phyloP scores from a whole-genome alignment of 2,113 vertebrate species.

The Epinephelus lanceolatus region DNA sequence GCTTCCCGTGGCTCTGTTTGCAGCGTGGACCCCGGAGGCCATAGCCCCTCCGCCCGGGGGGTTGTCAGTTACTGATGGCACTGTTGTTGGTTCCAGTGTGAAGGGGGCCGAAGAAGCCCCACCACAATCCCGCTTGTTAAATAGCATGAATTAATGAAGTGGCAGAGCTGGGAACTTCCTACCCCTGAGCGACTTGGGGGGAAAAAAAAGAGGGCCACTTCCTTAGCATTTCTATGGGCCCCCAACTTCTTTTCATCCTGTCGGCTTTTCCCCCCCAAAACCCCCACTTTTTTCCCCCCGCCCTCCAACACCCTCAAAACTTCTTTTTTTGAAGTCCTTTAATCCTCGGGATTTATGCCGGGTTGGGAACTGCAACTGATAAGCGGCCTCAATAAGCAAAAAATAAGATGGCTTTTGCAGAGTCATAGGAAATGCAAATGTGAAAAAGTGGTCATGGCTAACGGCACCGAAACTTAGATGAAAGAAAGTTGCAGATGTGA shows the following conservation, averaged over 20 bases:
- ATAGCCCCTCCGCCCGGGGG: conserved; percentile 79
- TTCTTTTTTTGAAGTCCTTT: conserved; percentile 81
- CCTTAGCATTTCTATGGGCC: conserved; percentile 84
- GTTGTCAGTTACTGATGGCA: conserved; percentile 83
- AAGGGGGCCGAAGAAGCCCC: conserved; percentile 79
- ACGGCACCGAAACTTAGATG: conserved; percentile 69
- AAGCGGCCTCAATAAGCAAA: conserved; percentile 74
- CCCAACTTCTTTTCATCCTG: conserved; percentile 84
- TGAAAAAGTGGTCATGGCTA: conserved; percentile 64
- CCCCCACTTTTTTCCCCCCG: conserved; percentile 13
- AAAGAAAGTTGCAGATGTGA: conserved; percentile 69
- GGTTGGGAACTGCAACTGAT: conserved; percentile 80
- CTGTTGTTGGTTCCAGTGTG: conserved; percentile 81
- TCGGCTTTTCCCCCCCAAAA: conserved; percentile 53
- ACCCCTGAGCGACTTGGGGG: conserved; percentile 72
- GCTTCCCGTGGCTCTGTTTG: conserved; percentile 82
- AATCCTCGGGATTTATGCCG: conserved; percentile 83
- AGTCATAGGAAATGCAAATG: conserved; percentile 64
- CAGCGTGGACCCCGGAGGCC: conserved; percentile 79
- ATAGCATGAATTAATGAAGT: conserved; percentile 88
- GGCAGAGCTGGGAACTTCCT: conserved; percentile 85
- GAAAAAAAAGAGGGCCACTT: conserved; percentile 79
- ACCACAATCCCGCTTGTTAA: conserved; percentile 83
- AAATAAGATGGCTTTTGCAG: conserved; percentile 62
- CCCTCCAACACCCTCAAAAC: conserved; percentile 54